Evolutionary conservation across 1,140 invertebrate genomes (phyloP).

Genomic region (Eupeodes corollae): DNA sequence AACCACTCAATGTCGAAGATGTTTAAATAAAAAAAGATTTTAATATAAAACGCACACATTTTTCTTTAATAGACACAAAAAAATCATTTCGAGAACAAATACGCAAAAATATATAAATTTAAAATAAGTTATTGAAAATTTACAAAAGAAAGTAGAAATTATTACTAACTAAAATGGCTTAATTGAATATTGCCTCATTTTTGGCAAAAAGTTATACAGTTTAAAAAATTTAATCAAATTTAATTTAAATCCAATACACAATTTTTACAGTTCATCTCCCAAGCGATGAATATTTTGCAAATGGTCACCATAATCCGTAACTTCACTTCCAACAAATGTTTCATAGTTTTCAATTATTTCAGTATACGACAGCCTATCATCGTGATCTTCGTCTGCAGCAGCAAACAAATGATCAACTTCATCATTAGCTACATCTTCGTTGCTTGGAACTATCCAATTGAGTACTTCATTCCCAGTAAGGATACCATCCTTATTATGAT

Average conservation of each 20-base stretch:
- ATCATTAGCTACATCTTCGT: conserved; percentile 77
- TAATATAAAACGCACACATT: too few species aligned
- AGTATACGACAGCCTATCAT: conserved; percentile 67
- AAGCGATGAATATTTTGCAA: conserved; percentile 67
- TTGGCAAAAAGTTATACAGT: too few species aligned
- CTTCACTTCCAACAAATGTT: conserved; percentile 90
- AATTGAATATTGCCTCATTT: too few species aligned
- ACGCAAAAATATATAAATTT: too few species aligned
- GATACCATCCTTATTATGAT: conserved; percentile 75
- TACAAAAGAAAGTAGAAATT: too few species aligned
- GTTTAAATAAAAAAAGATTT: too few species aligned
- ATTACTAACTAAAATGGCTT: too few species aligned
- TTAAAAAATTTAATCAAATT: too few species aligned
- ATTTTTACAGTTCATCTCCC: conserved; percentile 61
- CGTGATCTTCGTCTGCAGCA: conserved; percentile 78
- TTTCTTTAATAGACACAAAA: too few species aligned
- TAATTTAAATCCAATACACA: not conserved
- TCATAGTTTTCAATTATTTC: conserved; percentile 86
- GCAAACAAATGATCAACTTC: conserved; percentile 88
- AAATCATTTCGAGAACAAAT: too few species aligned
- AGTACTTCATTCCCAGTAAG: conserved; percentile 71
- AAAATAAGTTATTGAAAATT: too few species aligned
- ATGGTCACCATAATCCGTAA: conserved; percentile 89
- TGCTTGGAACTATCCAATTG: conserved; percentile 85
- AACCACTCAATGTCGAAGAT: too few species aligned